Evolutionary conservation across 2,888 invertebrate species (phyloP), one percentile per base, ranked within the genome.

Genomic region (Trichopria drosophilae): DNA sequence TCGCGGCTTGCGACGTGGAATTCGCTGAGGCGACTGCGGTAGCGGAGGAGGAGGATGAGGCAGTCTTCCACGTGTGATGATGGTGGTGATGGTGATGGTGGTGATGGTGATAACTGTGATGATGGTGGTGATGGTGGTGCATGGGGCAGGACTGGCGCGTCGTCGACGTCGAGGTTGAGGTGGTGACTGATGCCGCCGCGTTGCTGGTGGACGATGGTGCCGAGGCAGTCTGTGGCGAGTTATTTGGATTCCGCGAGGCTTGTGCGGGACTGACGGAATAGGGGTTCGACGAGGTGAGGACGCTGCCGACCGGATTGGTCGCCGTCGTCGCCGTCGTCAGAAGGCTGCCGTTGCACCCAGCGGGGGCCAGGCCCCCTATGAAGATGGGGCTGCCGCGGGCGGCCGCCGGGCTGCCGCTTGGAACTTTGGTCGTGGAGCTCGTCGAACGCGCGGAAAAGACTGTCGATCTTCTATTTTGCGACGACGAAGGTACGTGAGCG

Each of bases 51-150:
- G 51, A 28, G 26, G 55, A 13, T n/a, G 40, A 50, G 37, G 31
- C 37, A 10, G n/a, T 18, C 53, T 64, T 70, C 32, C 66, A 63
- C 37, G 64, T 62, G 48, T 68, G 65, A 23, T 68, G 68, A 50
- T 68, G 68, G 35, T 68, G 67, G n/a, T 63, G 66, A 28, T 57
- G 63, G 35, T 64, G 67, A 40, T 64, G 62, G 35, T 62, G 62
- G 26, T 67, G 64, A 37, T 61, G 61, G n/a, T 63, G 64, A 13
- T 67, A 65, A 24, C 66, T 63, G 32, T 64, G 61, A 23, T 64
- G 65, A 31, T 69, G 65, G 40, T 62, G 65, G 37, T 62, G 62
- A 18, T 61, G 61, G 53, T 65, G 66, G 18, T 65, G 65, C 24
- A 41, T 66, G 63, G 18, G 40, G 51, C 43, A 54, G 16, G 53